Percentiles rank a stretch among this genome's conserved stretches.
Conservation (phyloP, 1,140 invertebrate species). For the Telenomus remus region DNA sequence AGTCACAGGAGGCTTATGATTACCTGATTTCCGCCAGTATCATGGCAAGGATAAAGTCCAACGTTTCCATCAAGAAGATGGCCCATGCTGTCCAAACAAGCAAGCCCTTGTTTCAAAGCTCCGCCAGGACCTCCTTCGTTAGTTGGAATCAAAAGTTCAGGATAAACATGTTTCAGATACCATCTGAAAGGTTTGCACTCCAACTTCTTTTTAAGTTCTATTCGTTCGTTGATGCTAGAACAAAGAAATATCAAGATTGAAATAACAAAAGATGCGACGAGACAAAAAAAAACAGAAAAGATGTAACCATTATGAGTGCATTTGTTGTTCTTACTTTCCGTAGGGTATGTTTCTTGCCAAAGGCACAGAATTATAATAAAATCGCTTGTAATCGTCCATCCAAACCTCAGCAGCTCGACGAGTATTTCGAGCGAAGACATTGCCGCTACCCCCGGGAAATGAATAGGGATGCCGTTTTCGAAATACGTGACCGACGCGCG, state of each 20-base stretch:
- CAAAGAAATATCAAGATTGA: constrained; percentile 9
- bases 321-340: constrained; percentile 85
- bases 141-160: constrained; percentile 88
- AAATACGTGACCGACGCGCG: constrained; percentile 92
- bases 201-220: constrained; percentile 87
- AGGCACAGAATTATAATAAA: constrained; percentile 91
- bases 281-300: no score
- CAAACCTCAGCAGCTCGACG: constrained; percentile 93
- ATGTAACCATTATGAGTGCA: no score
- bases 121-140: constrained; percentile 77
- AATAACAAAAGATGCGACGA: background rate
- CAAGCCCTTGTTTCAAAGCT: constrained; percentile 84
- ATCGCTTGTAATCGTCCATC: constrained; percentile 97
- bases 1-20: constrained; percentile 2
- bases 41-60: constrained; percentile 95
- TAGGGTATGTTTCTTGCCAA: constrained; percentile 90
- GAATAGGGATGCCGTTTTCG: constrained; percentile 96
- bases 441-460: constrained; percentile 94
- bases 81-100: constrained; percentile 95
- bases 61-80: constrained; percentile 90
- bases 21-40: constrained; percentile 95
- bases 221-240: constrained; percentile 88
- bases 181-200: constrained; percentile 97
- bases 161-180: constrained; percentile 98
- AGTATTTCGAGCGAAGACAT: constrained; percentile 92